A percentile compares a stretch with the other conserved stretches of the same genome.
These are phyloP conservation scores for Picus viridis DNA, from an alignment of 2,797 vertebrate genomes.

Conservation along the genomic window DNA sequence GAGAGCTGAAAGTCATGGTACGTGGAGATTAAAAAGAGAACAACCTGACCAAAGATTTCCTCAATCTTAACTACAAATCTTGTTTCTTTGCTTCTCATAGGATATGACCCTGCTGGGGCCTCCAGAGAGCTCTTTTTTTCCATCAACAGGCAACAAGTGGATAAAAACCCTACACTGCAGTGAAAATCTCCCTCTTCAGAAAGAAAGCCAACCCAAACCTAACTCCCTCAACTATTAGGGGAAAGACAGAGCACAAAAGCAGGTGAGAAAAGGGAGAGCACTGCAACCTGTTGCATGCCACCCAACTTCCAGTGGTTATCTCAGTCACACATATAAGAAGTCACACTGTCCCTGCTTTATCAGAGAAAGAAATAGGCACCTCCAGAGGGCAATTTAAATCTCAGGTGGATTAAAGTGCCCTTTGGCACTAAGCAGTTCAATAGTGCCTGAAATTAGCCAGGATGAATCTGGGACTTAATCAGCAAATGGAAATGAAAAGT, in stretches of 20 bases:
- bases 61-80: conserved; percentile 25
- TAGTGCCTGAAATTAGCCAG: conserved; percentile 50
- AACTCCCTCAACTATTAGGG: not conserved
- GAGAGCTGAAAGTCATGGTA: not conserved
- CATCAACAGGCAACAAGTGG: not conserved
- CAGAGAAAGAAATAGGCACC: conserved; percentile 31
- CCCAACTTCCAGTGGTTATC: not conserved
- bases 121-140: not conserved
- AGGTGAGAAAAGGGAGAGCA: not conserved
- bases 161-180: not conserved
- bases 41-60: not conserved
- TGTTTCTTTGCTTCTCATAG: not conserved
- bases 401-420: conserved; percentile 66
- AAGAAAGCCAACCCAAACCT: not conserved
- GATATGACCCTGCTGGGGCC: not conserved
- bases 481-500: conserved; percentile 64
- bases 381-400: conserved; percentile 46
- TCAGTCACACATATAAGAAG: not conserved
- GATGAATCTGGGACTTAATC: conserved; percentile 59
- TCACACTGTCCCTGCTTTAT: not conserved
- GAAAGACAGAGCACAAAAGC: not conserved
- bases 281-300: not conserved
- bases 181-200: not conserved
- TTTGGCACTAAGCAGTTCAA: conserved; percentile 50
- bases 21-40: not conserved